These are phyloP conservation scores for Urechis unicinctus DNA, from an alignment of 2,888 invertebrate genomes.

Conservation along the genomic window DNA sequence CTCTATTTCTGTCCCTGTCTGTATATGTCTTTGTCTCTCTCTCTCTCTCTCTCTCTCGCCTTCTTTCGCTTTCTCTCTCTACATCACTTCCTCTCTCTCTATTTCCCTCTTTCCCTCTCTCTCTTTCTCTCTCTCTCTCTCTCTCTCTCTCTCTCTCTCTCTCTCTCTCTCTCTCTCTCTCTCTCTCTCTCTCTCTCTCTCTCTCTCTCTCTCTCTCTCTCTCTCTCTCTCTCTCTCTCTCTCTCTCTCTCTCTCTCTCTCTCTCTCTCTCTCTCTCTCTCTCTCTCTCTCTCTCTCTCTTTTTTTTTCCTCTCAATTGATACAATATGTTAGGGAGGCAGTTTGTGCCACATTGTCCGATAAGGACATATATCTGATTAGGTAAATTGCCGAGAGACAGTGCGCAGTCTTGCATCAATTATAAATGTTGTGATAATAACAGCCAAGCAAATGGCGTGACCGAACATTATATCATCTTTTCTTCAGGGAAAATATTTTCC, in stretches of 20 bases:
- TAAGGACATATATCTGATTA: no score
- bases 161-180: constrained; percentile 4
- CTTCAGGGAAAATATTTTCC: background rate
- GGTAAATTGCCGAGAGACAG: no score
- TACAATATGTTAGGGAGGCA: no score
- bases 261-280: constrained; percentile 8
- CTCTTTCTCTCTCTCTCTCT: constrained; percentile 10
- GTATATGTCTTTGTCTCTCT: constrained; percentile 1
- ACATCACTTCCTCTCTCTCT: no score
- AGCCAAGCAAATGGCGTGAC: background rate
- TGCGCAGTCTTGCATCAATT: no score
- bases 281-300: constrained; percentile 15
- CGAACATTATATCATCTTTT: background rate
- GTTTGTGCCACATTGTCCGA: no score
- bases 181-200: constrained; percentile 2
- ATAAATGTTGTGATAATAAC: no score
- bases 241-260: constrained; percentile 7
- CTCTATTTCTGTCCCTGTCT: background rate
- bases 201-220: background rate
- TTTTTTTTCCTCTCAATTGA: constrained; percentile 5
- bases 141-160: constrained; percentile 13
- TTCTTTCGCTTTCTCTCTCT: no score
- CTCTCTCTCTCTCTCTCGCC: no score
- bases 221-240: background rate
- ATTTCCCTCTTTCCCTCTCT: constrained; percentile 11